These are phyloP conservation scores for Frankliniella fusca DNA, from an alignment of 2,888 invertebrate genomes.

Conservation along the genomic window DNA sequence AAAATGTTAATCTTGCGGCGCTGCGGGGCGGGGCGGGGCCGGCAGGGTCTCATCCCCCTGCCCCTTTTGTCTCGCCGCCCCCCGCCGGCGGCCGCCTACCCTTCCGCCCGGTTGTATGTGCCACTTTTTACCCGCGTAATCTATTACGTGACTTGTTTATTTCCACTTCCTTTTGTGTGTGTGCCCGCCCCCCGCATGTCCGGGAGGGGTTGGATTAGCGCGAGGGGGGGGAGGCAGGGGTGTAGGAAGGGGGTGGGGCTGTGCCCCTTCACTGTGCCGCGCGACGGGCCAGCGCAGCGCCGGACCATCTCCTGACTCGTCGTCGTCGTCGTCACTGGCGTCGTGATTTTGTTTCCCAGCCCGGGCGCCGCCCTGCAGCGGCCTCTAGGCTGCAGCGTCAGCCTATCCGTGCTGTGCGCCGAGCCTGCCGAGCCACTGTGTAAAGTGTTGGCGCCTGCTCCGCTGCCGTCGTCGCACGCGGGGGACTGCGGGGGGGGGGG, in stretches of 20 bases:
- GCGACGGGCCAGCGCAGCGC: neutral
- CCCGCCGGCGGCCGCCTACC: neutral
- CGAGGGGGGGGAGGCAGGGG: neutral
- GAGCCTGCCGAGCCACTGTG: too few species aligned
- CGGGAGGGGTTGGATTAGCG: neutral
- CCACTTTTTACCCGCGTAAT: slow-evolving; percentile 14
- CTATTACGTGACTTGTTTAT: slow-evolving; percentile 22
- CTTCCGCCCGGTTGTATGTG: neutral
- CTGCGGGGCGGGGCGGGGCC: neutral
- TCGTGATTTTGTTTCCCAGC: neutral
- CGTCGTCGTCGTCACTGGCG: neutral
- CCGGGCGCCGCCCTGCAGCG: neutral
- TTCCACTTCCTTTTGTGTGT: neutral
- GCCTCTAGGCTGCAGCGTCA: too few species aligned
- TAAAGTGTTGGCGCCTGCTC: too few species aligned
- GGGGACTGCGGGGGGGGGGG: neutral
- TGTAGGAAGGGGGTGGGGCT: neutral
- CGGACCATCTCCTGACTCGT: neutral
- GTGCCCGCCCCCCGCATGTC: neutral
- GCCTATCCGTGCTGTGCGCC: too few species aligned
- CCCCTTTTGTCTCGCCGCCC: neutral
- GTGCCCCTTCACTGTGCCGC: neutral
- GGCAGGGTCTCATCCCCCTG: neutral
- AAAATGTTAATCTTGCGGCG: slow-evolving; percentile 14
- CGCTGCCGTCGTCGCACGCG: neutral